Percentiles rank a stretch among this genome's conserved stretches.
Conservation (phyloP, 2,888 invertebrate species). For the Drosophila longiperda region DNA sequence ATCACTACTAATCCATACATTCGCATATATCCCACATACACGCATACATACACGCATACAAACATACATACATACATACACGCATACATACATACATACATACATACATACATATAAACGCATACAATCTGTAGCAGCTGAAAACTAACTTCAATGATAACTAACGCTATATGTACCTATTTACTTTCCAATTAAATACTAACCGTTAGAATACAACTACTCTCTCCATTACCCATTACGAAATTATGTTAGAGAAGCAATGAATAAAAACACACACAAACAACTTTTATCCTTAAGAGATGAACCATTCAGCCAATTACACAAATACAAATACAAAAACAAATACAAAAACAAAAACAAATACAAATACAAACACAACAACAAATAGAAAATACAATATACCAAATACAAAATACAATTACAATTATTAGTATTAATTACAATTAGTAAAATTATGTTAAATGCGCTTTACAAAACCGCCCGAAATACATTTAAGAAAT, state of each 20-base stretch:
- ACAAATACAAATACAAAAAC: slow-evolving; percentile 9
- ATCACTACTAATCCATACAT: slow-evolving; percentile 38
- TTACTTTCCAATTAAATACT: slow-evolving; percentile 59
- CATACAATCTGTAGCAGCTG: slow-evolving; percentile 21
- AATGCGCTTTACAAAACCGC: slow-evolving; percentile 44
- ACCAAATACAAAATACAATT: slow-evolving; percentile 8
- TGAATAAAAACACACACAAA: background rate
- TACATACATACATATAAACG: slow-evolving; percentile 8
- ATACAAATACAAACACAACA: slow-evolving; percentile 22
- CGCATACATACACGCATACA: slow-evolving; percentile 22
- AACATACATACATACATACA: slow-evolving; percentile 28
- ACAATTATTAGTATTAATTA: slow-evolving; percentile 8
- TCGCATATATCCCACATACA: slow-evolving; percentile 9
- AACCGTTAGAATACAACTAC: slow-evolving; percentile 36
- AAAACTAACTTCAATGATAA: slow-evolving; percentile 40
- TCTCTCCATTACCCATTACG: slow-evolving; percentile 8
- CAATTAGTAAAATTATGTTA: slow-evolving; percentile 30
- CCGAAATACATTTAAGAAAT: background rate
- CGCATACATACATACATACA: background rate
- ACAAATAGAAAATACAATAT: slow-evolving; percentile 11
- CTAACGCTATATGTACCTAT: slow-evolving; percentile 60
- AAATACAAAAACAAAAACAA: slow-evolving; percentile 26
- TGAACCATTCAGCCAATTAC: slow-evolving; percentile 6
- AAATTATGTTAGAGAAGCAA: slow-evolving; percentile 19
- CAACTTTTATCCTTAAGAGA: slow-evolving; percentile 9